These are phyloP conservation scores for Conus ventricosus DNA, from an alignment of 1,140 invertebrate species.

Conservation along the genomic window DNA sequence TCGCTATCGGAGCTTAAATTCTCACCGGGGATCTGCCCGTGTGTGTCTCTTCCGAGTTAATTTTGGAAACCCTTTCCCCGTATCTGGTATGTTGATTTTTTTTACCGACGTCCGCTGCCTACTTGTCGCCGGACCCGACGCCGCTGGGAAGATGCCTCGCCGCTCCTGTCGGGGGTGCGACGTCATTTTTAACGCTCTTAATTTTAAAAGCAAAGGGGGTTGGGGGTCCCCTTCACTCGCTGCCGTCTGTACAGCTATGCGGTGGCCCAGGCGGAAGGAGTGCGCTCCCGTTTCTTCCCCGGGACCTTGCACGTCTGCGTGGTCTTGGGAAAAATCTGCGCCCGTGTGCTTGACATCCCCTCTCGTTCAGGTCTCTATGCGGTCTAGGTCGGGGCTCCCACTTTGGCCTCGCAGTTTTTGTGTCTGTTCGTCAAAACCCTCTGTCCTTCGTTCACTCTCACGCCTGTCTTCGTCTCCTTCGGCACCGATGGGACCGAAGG, in stretches of 20 bases:
- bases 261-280: background rate
- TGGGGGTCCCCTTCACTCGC: background rate
- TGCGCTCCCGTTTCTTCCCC: background rate
- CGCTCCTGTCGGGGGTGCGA: background rate
- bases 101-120: background rate
- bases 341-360: too few species aligned
- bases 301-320: too few species aligned
- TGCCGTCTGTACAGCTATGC: background rate
- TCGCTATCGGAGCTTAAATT: background rate
- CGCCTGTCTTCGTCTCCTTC: too few species aligned
- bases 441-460: too few species aligned
- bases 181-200: background rate
- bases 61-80: background rate
- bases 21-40: background rate
- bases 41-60: background rate
- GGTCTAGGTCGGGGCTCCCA: too few species aligned
- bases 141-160: background rate
- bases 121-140: background rate
- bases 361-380: too few species aligned
- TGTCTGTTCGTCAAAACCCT: too few species aligned
- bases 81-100: background rate
- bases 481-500: background rate
- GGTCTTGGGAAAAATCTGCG: too few species aligned
- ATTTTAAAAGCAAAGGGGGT: background rate
- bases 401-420: too few species aligned